phyloP scores from a whole-genome alignment of 2,113 vertebrate species.

The Tyto alba region DNA sequence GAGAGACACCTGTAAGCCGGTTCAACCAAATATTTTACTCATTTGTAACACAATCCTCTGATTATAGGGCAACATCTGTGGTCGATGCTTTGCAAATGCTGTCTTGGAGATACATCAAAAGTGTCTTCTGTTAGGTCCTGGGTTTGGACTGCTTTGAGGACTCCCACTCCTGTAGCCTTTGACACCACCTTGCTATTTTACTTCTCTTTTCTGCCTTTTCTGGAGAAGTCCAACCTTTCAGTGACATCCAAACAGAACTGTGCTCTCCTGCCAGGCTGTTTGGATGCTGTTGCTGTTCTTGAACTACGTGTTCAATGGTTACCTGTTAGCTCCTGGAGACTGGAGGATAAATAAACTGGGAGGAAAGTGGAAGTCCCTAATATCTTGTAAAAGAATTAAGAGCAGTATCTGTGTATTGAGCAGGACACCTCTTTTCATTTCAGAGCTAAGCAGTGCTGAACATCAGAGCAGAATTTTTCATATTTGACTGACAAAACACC shows the following conservation, averaged over 20 bases:
- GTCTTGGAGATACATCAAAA: background rate
- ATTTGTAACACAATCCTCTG: background rate
- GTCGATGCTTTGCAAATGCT: background rate
- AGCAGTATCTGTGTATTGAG: background rate
- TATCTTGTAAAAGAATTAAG: fast-evolving
- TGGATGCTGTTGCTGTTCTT: background rate
- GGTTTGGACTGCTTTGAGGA: background rate
- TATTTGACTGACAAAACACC: background rate
- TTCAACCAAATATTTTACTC: slow-evolving; percentile 4
- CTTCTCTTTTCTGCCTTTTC: background rate
- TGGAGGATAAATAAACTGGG: background rate
- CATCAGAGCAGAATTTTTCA: background rate
- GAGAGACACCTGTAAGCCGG: background rate
- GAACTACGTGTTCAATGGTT: background rate
- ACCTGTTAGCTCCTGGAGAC: background rate
- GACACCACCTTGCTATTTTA: background rate
- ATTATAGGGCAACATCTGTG: background rate
- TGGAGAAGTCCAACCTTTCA: background rate
- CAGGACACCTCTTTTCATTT: background rate
- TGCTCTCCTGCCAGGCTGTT: background rate
- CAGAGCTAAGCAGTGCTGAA: background rate
- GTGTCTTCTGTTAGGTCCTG: background rate
- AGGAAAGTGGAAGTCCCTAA: background rate
- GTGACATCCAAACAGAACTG: background rate
- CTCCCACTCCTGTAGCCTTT: background rate